Evolutionary conservation across 2,888 invertebrate genomes (phyloP), one percentile per base, ranked within the genome.

Genomic region (Ectemnius continuus): DNA sequence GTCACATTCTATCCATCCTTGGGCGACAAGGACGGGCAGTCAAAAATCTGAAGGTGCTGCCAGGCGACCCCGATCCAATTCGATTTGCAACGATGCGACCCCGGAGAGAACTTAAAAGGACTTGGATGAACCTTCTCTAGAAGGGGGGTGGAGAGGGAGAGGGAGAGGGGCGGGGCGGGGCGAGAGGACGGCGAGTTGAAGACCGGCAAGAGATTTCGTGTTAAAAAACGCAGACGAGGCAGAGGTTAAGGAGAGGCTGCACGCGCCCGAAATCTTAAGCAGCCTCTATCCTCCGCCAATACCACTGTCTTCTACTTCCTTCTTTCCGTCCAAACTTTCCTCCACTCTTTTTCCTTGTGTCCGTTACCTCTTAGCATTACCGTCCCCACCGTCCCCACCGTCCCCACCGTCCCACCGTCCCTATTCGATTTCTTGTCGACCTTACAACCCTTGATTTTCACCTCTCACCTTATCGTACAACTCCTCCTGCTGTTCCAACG

Each of bases 141-240:
- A 20, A 36, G 14, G 47, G 45, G n/a, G n/a, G n/a, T n/a, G n/a
- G n/a, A n/a, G n/a, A n/a, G n/a, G n/a, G n/a, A n/a, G n/a, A n/a
- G n/a, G n/a, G n/a, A n/a, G n/a, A n/a, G n/a, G n/a, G n/a, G n/a
- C n/a, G 13, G 56, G 11, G 4, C 45, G 48, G 18, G 8, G 46
- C 48, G 16, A 52, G 56, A n/a, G 58, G 28, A 52, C 52, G 67
- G 68, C 18, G 65, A 65, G 64, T 61, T 66, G 64, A 68, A 47
- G 56, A 28, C 46, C 61, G 71, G 67, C 68, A 79, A 74, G 83
- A 82, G 84, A 86, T 84, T 83, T 76, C 77, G 85, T 81, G 87
- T 89, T 88, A 87, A 89, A 88, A 90, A 89, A 89, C 87, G 89
- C 89, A 85, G 76, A 90, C 88, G 88, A 87, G 84, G 88, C 90